Evolutionary conservation across 2,888 invertebrate genomes (phyloP).

Genomic region (Tetragonisca angustula): DNA sequence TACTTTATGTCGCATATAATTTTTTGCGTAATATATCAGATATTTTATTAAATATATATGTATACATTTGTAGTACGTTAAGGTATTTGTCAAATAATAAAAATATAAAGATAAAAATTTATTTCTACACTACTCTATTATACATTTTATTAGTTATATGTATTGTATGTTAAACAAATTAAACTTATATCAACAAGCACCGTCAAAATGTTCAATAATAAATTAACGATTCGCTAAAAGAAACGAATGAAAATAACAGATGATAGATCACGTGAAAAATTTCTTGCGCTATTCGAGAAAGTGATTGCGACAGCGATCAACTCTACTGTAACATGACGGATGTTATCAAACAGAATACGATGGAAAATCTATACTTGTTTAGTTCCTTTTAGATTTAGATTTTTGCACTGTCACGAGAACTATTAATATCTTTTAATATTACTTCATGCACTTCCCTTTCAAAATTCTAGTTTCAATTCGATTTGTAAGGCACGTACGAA

Average conservation of each 20-base stretch:
- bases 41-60: background rate
- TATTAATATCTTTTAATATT: background rate
- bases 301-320: background rate
- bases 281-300: background rate
- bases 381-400: background rate
- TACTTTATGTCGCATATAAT: background rate
- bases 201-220: background rate
- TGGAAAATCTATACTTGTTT: background rate
- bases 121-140: background rate
- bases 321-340: background rate
- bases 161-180: background rate
- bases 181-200: background rate
- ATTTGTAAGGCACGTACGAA: no score
- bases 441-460: background rate
- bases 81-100: no score
- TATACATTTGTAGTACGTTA: background rate
- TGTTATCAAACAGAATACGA: background rate
- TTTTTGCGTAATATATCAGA: background rate
- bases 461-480: background rate
- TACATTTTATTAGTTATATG: background rate
- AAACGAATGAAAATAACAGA: background rate
- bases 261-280: constrained; percentile 12
- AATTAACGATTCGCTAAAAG: background rate
- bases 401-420: background rate
- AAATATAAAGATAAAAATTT: background rate